Conservation (phyloP, 2,888 invertebrate genomes). For the Drosophila nigricruria region DNA sequence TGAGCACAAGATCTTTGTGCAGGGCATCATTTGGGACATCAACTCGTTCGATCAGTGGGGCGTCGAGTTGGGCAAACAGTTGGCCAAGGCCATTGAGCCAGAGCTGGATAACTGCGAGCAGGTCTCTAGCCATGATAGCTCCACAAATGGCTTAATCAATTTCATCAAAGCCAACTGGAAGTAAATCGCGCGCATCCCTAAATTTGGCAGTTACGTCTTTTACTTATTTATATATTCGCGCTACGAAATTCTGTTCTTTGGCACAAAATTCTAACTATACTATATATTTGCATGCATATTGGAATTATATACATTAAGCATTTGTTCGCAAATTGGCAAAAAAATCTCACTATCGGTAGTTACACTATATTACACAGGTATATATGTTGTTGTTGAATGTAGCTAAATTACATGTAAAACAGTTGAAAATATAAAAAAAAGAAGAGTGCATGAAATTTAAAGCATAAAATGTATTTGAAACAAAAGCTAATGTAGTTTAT, state of each 20-base stretch:
- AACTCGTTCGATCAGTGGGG: slow-evolving; percentile 99
- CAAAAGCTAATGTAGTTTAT: slow-evolving; percentile 30
- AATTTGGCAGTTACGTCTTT: slow-evolving; percentile 21
- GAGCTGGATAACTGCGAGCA: slow-evolving; percentile 91
- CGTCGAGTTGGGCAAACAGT: slow-evolving; percentile 98
- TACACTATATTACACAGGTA: slow-evolving; percentile 46
- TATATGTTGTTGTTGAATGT: slow-evolving; percentile 70
- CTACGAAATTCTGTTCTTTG: slow-evolving; percentile 38
- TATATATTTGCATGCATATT: slow-evolving; percentile 59
- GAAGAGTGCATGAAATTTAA: slow-evolving; percentile 53
- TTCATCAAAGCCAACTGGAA: slow-evolving; percentile 91
- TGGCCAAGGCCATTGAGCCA: slow-evolving; percentile 99
- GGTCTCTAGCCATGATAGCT: slow-evolving; percentile 93
- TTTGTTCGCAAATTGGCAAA: slow-evolving; percentile 53
- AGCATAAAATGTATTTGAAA: slow-evolving; percentile 64
- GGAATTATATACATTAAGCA: slow-evolving; percentile 44
- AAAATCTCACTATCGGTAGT: slow-evolving; percentile 57
- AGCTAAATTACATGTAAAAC: slow-evolving; percentile 54
- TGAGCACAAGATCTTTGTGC: slow-evolving; percentile 99
- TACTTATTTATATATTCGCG: slow-evolving; percentile 37
- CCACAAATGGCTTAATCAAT: slow-evolving; percentile 98
- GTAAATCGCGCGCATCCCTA: slow-evolving; percentile 36
- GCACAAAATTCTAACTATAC: slow-evolving; percentile 51
- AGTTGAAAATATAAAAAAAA: slow-evolving; percentile 11
- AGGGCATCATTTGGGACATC: slow-evolving; percentile 99